Base-by-base conservation (phyloP, 92 coral and sea anemone species). In the Bergia sp. region DNA sequence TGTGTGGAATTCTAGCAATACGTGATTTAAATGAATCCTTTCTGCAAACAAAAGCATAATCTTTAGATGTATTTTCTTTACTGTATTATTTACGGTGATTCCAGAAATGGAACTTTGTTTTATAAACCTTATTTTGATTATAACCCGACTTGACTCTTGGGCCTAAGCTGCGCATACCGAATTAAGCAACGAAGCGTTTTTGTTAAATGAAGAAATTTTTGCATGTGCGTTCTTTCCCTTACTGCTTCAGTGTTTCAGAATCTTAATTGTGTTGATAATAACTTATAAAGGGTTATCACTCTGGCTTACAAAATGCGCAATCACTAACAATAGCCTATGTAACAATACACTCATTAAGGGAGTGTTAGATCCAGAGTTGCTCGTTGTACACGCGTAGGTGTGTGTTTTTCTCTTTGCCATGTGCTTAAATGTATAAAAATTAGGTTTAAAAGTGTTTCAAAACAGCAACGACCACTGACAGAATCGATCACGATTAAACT, bases 271-370 rank as follows among this genome's bases (percentile, higher is more conserved):
- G 44, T 39, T 2, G 43, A 74, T 3, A 16, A 39, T 76, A 61
- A 61, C 45, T 13, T 20, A 36, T 39, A 40, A 41, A 76, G 10
- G 10, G 20, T 72, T 18, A 18, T 61, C 69, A 2, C 0, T 61
- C 69, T 61, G 7, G 69, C 69, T 61, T 21, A 61, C 69, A 44
- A 76, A 74, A 76, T 76, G 79, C 47, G n/a, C 36, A 76, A 76
- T 8, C 41, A 73, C 16, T 12, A 36, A 73, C 77, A 73, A 73
- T 37, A 20, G 9, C 47, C 9, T 13, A 12, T 40, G 43, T 40
- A 44, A 76, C 79, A 76, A 76, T 76, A 76, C 37, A 76, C 50
- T 76, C 47, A 41, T 76, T 44, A 42, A 41, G 23, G 10, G n/a
- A 0, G 37, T 76, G 5, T 41, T 20, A 76, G 29, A 29, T 29